A percentile compares a stretch with the other conserved stretches of the same genome.
phyloP scores from a whole-genome alignment of 2,797 vertebrate species.

The Phataginus tricuspis region DNA sequence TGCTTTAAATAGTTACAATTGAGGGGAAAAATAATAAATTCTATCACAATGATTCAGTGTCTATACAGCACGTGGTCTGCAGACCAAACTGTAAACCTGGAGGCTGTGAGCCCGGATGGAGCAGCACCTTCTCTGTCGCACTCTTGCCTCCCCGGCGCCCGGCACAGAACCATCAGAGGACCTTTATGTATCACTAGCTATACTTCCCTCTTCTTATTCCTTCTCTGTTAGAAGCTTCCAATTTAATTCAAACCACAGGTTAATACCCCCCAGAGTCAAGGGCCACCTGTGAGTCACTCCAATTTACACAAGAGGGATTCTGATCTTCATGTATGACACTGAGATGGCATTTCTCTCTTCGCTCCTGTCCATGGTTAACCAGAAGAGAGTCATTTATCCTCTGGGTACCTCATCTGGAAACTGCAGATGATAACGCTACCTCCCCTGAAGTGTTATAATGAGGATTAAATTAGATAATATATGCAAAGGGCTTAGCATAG shows the following conservation, averaged over 20 bases:
- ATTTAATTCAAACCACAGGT: not conserved
- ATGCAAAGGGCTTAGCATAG: not conserved
- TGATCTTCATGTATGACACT: not conserved
- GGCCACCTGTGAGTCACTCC: not conserved
- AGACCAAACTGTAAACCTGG: not conserved
- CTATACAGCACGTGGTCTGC: not conserved
- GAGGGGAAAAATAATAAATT: not conserved
- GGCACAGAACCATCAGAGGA: not conserved
- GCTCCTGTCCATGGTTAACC: not conserved
- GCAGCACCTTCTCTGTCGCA: not conserved
- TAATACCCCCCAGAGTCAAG: not conserved
- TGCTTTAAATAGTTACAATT: not conserved
- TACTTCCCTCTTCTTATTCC: no score
- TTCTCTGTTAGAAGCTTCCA: not conserved
- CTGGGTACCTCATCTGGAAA: not conserved
- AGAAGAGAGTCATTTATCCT: not conserved
- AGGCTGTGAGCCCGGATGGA: not conserved
- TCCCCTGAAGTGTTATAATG: not conserved
- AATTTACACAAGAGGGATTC: not conserved
- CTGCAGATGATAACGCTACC: not conserved
- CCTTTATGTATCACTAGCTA: not conserved
- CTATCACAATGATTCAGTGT: not conserved
- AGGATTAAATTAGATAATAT: conserved; percentile 5
- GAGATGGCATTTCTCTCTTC: not conserved
- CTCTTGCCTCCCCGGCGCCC: not conserved